Evolutionary conservation across 2,113 vertebrate species (phyloP), one percentile per base, ranked within the genome.

Genomic region (Ophiodon elongatus): DNA sequence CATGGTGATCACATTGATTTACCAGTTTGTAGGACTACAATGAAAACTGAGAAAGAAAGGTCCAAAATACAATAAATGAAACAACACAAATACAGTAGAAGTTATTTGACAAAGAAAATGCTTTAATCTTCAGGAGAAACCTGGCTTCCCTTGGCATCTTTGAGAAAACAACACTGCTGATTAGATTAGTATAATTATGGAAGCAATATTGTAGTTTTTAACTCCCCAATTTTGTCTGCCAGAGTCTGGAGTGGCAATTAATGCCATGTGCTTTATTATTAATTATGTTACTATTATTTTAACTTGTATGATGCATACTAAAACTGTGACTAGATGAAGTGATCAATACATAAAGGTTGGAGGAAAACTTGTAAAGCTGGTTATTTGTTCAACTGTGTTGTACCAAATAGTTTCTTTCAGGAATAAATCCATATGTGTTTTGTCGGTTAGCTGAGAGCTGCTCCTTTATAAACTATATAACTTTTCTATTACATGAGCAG

Each of bases 381-480:
- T 67, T 17, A 27, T 45, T 27, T 68, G 25, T 50, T 47, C n/a
- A 66, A 76, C 15, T 35, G 13, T 68, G 9, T 54, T 77, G 47
- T 9, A 69, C 50, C 50, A 78, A 47, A 63, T 63, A 45, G 43
- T 45, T 45, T 15, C 56, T 79, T 62, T 79, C 27, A 27, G 7
- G 23, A 69, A 37, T 62, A 5, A 54, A 76, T 25, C 45, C 8
- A 25, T 62, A 39, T 41, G 1, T 35, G 17, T 54, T 67, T 77
- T 75, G 35, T 67, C 27, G 14, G 33, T 78, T 50, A 68, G 14
- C 70, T 74, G 33, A 65, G 39, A 50, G 63, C 45, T 68, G 45
- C 57, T 64, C 33, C 37, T 50, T 3, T 29, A n/a, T 70, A n/a
- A 66, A 57, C 52, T 54, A 54, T 25, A 25, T n/a, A 3, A 54